phyloP scores from a whole-genome alignment of 2,113 vertebrate species.

The Zingel zingel region DNA sequence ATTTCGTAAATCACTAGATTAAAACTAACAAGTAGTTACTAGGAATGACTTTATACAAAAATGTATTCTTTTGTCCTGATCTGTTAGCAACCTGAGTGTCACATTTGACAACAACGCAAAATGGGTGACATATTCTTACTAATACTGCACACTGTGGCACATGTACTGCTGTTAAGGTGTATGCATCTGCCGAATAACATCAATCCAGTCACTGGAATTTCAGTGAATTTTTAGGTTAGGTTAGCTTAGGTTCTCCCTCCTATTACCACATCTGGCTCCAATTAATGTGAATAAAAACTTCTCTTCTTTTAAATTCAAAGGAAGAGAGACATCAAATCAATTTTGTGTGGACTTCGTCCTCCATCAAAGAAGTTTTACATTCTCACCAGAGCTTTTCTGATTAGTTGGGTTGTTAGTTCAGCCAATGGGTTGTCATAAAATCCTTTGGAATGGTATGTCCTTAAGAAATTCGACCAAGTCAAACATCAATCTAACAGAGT shows the following conservation, averaged over 20 bases:
- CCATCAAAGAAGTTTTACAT: slow-evolving; percentile 60
- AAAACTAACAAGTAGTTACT: neutral
- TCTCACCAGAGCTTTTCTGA: slow-evolving; percentile 66
- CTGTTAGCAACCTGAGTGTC: neutral
- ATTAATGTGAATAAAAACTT: slow-evolving; percentile 86
- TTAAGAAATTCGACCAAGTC: slow-evolving; percentile 69
- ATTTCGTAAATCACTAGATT: neutral
- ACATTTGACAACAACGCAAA: neutral
- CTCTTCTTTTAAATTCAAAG: slow-evolving; percentile 79
- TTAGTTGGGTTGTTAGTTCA: slow-evolving; percentile 62
- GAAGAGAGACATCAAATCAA: slow-evolving; percentile 86
- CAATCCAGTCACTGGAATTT: slow-evolving; percentile 70
- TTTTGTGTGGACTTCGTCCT: slow-evolving; percentile 59
- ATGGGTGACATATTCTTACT: neutral
- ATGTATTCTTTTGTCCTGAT: neutral
- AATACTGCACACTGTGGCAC: neutral
- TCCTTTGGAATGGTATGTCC: slow-evolving; percentile 62
- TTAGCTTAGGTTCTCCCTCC: slow-evolving; percentile 70
- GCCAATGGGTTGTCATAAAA: slow-evolving; percentile 72
- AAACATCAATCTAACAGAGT: slow-evolving; percentile 72
- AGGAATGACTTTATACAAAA: neutral
- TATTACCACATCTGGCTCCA: slow-evolving; percentile 89
- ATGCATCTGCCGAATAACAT: slow-evolving; percentile 54
- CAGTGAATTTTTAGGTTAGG: slow-evolving; percentile 21
- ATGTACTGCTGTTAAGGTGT: slow-evolving; percentile 32